Base-by-base conservation (phyloP, 2,888 invertebrate species). In the Lasioglossum lativentre region DNA sequence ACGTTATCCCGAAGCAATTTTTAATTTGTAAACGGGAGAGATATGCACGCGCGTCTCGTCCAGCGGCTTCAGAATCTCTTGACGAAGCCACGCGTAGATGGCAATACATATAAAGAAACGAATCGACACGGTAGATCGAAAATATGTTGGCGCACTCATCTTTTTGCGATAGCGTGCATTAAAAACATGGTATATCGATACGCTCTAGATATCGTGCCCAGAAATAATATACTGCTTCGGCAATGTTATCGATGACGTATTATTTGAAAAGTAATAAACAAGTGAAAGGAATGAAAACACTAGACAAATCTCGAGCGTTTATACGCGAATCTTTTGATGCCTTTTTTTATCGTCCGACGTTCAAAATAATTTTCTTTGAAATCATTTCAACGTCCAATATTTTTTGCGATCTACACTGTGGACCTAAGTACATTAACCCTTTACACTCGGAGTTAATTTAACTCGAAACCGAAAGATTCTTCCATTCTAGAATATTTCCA, bases 51-150 rank as follows among this genome's bases (percentile, higher is more conserved):
- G 66, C 6, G 19, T 66, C 30, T 8, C 30, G 8, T 66, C 8
- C 14, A 6, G 8, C 30, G 14, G 34, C 66, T 34, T 34, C 66
- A 8, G 66, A 34, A 34, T 66, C 66, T 66, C 30, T 19, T 8
- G 77, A 72, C 38, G 27, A 63, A 59, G n/a, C 27, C 42, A 42
- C 40, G 68, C 47, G 47, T 71, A 42, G 78, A 30, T 34, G 40
- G 72, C 71, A 79, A 75, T 85, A n/a, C n/a, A n/a, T n/a, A 84
- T 75, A 45, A 72, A 76, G 82, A 80, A 75, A 75, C 63, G 59
- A 45, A 77, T 63, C 40, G 59, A 23, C 52, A 16, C 16, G 63
- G 16, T 27, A 27, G 1, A 59, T 59, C 14, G 10, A 27, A 59
- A 59, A n/a, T 12, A 14, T 59, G n/a, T 59, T 27, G 59, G 27